A percentile compares a stretch with the other conserved stretches of the same genome.
phyloP scores from a whole-genome alignment of 2,113 vertebrate genomes.

The Seriola dumerili region DNA sequence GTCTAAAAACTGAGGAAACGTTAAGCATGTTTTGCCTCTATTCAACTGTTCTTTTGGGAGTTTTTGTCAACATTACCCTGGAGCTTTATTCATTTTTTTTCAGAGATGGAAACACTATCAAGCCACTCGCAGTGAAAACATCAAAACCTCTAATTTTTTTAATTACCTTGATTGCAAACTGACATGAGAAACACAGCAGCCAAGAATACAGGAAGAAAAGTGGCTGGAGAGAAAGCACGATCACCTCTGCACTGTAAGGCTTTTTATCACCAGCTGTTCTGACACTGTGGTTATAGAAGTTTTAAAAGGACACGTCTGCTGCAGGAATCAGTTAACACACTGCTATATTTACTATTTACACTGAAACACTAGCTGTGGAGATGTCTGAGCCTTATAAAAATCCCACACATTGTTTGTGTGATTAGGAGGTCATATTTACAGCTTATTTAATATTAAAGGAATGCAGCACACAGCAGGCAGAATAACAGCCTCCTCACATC shows the following conservation, averaged over 20 bases:
- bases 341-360: constrained; percentile 14
- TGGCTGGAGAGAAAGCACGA: background rate
- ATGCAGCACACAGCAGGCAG: constrained; percentile 10
- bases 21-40: background rate
- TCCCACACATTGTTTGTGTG: constrained; percentile 15
- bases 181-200: constrained; percentile 5
- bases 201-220: constrained; percentile 1
- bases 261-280: background rate
- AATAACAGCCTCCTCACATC: background rate
- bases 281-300: background rate
- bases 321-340: background rate
- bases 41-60: background rate
- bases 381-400: background rate
- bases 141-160: constrained; percentile 17
- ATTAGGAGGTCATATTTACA: constrained; percentile 22
- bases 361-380: background rate
- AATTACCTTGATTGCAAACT: constrained; percentile 31
- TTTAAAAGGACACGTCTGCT: background rate
- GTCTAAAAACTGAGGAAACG: background rate
- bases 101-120: constrained; percentile 48
- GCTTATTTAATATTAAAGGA: constrained; percentile 5
- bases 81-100: constrained; percentile 22
- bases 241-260: background rate
- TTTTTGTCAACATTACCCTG: background rate
- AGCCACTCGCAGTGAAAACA: constrained; percentile 24